These are phyloP conservation scores for Ganaspis sp. DNA, from an alignment of 1,140 invertebrate species.

Conservation along the genomic window DNA sequence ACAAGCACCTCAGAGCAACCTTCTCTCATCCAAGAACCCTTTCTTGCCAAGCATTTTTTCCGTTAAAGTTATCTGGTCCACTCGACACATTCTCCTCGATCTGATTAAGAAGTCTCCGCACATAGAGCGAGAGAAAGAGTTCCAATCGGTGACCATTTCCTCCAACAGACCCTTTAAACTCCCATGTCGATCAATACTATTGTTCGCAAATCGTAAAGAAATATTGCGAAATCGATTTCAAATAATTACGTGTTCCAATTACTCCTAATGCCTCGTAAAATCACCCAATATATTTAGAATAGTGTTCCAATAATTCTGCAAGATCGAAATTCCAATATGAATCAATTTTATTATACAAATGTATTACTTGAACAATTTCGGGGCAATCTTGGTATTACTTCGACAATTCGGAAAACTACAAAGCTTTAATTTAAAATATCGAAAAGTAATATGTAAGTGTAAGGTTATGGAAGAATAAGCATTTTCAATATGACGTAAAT, in stretches of 20 bases:
- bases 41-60: neutral
- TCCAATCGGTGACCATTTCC: slow-evolving; percentile 11
- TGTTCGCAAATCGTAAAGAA: slow-evolving; percentile 21
- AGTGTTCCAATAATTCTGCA: too few relatives aligned
- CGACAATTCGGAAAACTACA: too few relatives aligned
- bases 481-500: too few relatives aligned
- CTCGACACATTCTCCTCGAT: slow-evolving; percentile 24
- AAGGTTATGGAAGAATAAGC: too few relatives aligned
- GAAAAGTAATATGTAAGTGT: too few relatives aligned
- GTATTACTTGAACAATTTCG: too few relatives aligned
- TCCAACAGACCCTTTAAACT: neutral
- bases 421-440: too few relatives aligned
- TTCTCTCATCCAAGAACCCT: slow-evolving; percentile 2
- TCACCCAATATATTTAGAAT: too few relatives aligned
- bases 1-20: neutral
- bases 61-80: slow-evolving; percentile 12
- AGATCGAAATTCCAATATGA: too few relatives aligned
- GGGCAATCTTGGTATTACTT: too few relatives aligned
- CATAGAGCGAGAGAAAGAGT: slow-evolving; percentile 19
- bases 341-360: too few relatives aligned
- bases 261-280: neutral
- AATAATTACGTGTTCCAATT: neutral
- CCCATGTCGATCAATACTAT: neutral
- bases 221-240: neutral
- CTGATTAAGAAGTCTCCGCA: slow-evolving; percentile 24